A percentile compares a stretch with the other conserved stretches of the same genome.
phyloP scores from a whole-genome alignment of 1,140 invertebrate genomes.

The Pseudomyrmex flavicornis region DNA sequence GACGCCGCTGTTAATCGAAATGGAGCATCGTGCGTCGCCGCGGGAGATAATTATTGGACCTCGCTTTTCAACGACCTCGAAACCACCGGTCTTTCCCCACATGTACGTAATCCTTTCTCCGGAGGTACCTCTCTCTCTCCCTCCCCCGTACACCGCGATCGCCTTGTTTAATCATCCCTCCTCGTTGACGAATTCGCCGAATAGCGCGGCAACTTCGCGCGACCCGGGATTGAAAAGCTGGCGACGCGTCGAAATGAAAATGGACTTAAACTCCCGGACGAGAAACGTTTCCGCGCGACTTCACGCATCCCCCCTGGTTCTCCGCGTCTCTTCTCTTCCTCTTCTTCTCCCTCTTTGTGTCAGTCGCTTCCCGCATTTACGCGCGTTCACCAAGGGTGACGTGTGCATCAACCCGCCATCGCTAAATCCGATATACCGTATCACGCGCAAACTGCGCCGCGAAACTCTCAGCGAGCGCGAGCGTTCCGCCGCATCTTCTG shows the following conservation, averaged over 20 bases:
- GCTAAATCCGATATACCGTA: constrained; percentile 37
- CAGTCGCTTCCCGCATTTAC: constrained; percentile 33
- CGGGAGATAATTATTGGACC: constrained; percentile 44
- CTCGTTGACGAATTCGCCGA: constrained; percentile 40
- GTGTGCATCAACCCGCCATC: constrained; percentile 48
- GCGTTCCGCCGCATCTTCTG: background rate
- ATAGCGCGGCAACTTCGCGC: constrained; percentile 23
- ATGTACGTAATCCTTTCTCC: constrained; percentile 20
- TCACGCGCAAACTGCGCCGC: background rate
- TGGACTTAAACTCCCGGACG: constrained; percentile 65
- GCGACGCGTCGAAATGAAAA: constrained; percentile 66
- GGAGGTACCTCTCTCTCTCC: background rate
- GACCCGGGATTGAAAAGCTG: constrained; percentile 34
- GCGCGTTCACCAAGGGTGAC: constrained; percentile 42
- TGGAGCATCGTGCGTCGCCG: constrained; percentile 7
- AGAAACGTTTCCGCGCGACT: constrained; percentile 43
- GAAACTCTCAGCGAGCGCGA: constrained; percentile 8
- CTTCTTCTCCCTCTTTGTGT: background rate
- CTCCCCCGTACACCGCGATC: background rate
- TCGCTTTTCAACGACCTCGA: constrained; percentile 31
- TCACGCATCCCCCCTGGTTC: background rate
- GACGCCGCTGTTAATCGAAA: constrained; percentile 40
- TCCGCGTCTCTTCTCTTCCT: background rate
- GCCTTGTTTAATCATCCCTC: constrained; percentile 43
- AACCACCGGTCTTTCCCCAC: constrained; percentile 46